phyloP scores from a whole-genome alignment of 2,797 vertebrate species.

The Balearica regulorum region DNA sequence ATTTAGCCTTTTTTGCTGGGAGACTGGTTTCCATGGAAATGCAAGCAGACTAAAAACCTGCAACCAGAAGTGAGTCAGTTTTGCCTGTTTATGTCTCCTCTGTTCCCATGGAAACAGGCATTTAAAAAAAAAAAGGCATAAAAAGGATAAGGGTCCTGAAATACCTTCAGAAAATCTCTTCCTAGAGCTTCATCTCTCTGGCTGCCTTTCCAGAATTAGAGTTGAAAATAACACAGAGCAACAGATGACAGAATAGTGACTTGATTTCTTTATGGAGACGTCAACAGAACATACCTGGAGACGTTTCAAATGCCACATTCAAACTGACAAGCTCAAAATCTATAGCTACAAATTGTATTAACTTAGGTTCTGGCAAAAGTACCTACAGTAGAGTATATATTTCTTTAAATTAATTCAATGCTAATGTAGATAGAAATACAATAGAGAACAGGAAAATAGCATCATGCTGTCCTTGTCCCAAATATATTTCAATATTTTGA shows the following conservation, averaged over 20 bases:
- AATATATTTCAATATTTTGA: background rate
- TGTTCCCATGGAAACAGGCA: constrained; percentile 60
- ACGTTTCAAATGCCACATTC: background rate
- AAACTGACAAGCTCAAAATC: background rate
- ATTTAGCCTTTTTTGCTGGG: background rate
- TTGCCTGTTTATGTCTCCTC: constrained; percentile 52
- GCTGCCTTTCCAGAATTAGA: constrained; percentile 26
- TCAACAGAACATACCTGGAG: background rate
- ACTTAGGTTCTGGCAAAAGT: background rate
- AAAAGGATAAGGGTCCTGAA: constrained; percentile 40
- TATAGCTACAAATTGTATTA: background rate
- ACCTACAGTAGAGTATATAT: background rate
- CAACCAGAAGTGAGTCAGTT: constrained; percentile 51
- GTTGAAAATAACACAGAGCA: constrained; percentile 15
- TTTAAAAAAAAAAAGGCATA: background rate
- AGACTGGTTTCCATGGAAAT: constrained; percentile 54
- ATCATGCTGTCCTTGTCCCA: background rate
- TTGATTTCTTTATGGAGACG: background rate
- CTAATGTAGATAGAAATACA: background rate
- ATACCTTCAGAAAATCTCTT: constrained; percentile 30
- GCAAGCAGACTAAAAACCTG: constrained; percentile 44
- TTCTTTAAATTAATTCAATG: background rate
- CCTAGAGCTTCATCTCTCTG: background rate
- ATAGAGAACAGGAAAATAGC: background rate
- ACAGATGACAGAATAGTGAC: constrained; percentile 11